Evolutionary conservation across 2,888 invertebrate genomes (phyloP), one percentile per base, ranked within the genome.

Genomic region (Apotomis turbidana): DNA sequence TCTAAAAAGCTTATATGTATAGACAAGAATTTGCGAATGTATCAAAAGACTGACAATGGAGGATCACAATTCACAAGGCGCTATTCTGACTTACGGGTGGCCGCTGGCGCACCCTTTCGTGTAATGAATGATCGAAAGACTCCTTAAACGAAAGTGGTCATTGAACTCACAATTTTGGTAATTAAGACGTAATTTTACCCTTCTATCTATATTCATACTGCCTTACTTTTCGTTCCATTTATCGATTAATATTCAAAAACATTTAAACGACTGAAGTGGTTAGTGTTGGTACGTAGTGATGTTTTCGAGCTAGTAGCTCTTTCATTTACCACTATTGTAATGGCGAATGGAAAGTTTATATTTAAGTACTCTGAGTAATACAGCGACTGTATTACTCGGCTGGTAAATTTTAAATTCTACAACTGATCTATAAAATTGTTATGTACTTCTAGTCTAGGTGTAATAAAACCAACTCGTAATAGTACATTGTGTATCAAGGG

Each of bases 31-130:
- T 59, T 13, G 13, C 44, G 6, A 62, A 36, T 66, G 36, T 66
- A 57, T 36, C 46, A 66, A 66, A 66, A 66, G 66, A 66, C 66
- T 66, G 66, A 66, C 27, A 6, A 46, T n/a, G 51, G n/a, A 44
- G 27, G 44, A 41, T 13, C 12, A 8, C n/a, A 10, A 9, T 36
- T 27, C 27, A 27, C 27, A 27, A 27, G 27, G 27, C 27, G 27
- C 27, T 27, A 27, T 27, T 27, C 27, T 27, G 27, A 27, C 27
- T 27, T 27, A 27, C 27, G 27, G 27, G 27, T 27, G 27, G 27
- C 27, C 27, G 27, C 27, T 27, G 27, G 27, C 27, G 27, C 27
- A 27, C 27, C 27, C 27, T 27, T 27, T 27, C 27, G 27, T 27
- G 27, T 27, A 27, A 27, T 27, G 27, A 3, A 44, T 44, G 44